Percentiles rank a stretch among this genome's conserved stretches.
These are phyloP conservation scores for Ridgeia piscesae DNA, from an alignment of 1,140 invertebrate genomes.

Conservation along the genomic window DNA sequence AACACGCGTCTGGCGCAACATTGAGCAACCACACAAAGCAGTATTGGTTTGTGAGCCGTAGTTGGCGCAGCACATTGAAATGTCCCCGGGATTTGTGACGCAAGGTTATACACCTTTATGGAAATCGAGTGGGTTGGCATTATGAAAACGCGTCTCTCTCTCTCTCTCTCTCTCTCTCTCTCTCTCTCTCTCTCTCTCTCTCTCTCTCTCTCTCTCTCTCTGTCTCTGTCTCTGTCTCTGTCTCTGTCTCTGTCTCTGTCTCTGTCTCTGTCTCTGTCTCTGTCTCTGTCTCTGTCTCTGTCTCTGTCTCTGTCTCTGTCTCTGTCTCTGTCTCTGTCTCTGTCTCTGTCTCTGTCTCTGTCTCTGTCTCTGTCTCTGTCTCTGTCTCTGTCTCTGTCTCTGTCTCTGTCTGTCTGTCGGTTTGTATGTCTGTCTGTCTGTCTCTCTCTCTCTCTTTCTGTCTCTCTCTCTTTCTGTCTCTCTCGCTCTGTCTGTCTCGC, in stretches of 20 bases:
- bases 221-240: conserved; percentile 13
- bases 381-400: no score
- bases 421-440: no score
- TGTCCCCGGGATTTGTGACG: background rate
- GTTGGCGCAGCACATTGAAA: background rate
- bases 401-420: no score
- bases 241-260: conserved; percentile 13
- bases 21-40: background rate
- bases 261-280: background rate
- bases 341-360: no score
- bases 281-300: no score
- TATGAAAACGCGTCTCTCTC: background rate
- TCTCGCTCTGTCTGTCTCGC: no score
- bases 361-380: no score
- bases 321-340: no score
- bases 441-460: no score
- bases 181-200: conserved; percentile 15
- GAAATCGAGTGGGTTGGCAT: background rate
- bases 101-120: background rate
- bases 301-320: no score
- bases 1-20: background rate
- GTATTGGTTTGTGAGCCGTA: background rate
- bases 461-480: no score
- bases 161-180: conserved; percentile 17
- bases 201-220: conserved; percentile 15